Base-by-base conservation (phyloP, 2,888 invertebrate genomes). In the Chalcis sispes region DNA sequence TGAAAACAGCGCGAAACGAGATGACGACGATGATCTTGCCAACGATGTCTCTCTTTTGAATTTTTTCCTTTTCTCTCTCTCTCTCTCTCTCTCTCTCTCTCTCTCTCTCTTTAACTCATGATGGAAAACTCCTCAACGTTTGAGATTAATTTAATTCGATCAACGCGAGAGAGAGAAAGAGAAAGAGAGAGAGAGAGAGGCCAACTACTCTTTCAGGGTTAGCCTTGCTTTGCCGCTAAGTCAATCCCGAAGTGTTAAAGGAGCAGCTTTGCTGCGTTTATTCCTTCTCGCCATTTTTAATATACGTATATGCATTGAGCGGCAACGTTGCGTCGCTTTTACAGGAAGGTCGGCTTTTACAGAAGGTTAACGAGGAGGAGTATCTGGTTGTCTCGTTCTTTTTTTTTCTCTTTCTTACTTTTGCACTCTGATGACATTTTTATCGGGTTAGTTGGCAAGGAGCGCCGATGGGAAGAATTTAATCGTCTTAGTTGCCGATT, bases 1-100 rank as follows among this genome's bases (percentile, higher is more conserved):
- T 71, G 71, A 62, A 62, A 71, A 71, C 23, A 2, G 64, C 48
- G 64, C 64, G 42, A 71, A 62, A 64, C 48, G 32, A 69, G 56
- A 46, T 42, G 46, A 56, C 23, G 56, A 61, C 56, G 66, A 67
- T 56, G 42, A 62, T 48, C 25, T 46, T 25, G 61, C 20, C 2
- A 10, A n/a, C 15, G 4, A 2, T 61, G 40, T 62, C 46, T 40
- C 61, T 5, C 56, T 56, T 29, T 29, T 29, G 27, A 27, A 29
- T 18, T 56, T 15, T 4, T 15, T 54, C 20, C 23, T 7, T 54
- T 7, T 58, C 7, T 0, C 13, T 10, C 15, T 46, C n/a, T 61
- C 61, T 62, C 46, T 40, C 61, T 5, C 56, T 56, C 56, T 29
- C 56, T 56, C 56, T 56, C 29, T 56, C 18, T 4, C 23, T 54